A percentile compares a stretch with the other conserved stretches of the same genome.
Evolutionary conservation across 2,113 vertebrate species (phyloP).

Genomic region (Arizona elegans): DNA sequence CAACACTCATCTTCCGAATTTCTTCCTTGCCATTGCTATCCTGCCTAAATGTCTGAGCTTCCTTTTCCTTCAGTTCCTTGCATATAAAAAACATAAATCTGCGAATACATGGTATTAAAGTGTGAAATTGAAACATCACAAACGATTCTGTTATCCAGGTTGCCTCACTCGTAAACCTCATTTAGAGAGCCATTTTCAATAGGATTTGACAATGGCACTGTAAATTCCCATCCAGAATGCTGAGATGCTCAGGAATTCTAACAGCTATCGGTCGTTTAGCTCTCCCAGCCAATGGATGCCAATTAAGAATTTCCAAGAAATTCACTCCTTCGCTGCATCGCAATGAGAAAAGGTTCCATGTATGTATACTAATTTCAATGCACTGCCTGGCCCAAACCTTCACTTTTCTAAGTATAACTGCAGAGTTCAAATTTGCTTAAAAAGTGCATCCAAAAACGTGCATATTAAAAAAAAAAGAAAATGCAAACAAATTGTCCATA

Average conservation of each 20-base stretch:
- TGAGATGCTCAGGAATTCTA: background rate
- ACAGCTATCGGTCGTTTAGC: too few species aligned
- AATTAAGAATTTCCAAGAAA: background rate
- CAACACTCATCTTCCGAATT: background rate
- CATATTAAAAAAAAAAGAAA: background rate
- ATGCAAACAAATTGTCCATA: background rate
- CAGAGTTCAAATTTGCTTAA: background rate
- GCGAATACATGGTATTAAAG: background rate
- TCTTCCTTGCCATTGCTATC: background rate
- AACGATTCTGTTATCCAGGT: background rate
- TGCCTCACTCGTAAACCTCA: background rate
- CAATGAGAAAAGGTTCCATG: background rate
- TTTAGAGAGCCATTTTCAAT: background rate
- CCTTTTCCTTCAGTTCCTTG: background rate
- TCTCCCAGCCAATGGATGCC: too few species aligned
- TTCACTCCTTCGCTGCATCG: background rate
- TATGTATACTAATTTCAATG: background rate
- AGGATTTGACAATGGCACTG: background rate
- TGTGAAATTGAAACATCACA: constrained; percentile 9
- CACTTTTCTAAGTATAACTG: background rate
- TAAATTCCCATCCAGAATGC: background rate
- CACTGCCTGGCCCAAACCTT: background rate
- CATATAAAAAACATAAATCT: background rate
- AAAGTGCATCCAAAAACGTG: background rate
- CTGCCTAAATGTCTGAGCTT: background rate